Percentiles rank a stretch among this genome's conserved stretches.
phyloP scores from a whole-genome alignment of 1,140 invertebrate species.

The Hesperophylax magnus region DNA sequence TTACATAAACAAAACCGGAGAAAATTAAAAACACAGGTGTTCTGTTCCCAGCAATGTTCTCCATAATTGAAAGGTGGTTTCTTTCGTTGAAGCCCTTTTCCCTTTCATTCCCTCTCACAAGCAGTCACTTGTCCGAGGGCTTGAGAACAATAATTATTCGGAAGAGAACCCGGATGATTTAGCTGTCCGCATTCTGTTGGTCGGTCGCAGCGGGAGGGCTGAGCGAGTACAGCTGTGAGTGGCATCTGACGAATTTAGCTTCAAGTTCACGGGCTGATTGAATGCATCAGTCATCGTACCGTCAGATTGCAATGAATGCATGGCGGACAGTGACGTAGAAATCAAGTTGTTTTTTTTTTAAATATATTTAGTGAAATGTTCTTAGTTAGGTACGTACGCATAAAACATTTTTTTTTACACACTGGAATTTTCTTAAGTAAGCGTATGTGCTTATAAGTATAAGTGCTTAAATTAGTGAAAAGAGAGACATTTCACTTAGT shows the following conservation, averaged over 20 bases:
- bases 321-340: background rate
- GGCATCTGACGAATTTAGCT: slow-evolving; percentile 34
- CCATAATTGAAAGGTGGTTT: no score
- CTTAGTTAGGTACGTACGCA: no score
- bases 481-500: no score
- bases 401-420: no score
- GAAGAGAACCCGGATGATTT: background rate
- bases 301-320: background rate
- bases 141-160: background rate
- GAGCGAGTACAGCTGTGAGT: background rate
- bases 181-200: slow-evolving; percentile 3
- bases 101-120: background rate
- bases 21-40: slow-evolving; percentile 16
- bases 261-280: slow-evolving; percentile 30
- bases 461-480: no score
- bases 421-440: no score
- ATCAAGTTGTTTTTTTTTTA: no score
- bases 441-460: no score
- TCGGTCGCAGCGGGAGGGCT: background rate
- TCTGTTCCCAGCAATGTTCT: background rate
- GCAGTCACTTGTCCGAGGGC: background rate
- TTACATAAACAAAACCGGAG: background rate
- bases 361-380: no score
- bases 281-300: slow-evolving; percentile 27
- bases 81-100: no score